These are phyloP conservation scores for Hucho hucho DNA, from an alignment of 2,113 vertebrate species.

Conservation along the genomic window DNA sequence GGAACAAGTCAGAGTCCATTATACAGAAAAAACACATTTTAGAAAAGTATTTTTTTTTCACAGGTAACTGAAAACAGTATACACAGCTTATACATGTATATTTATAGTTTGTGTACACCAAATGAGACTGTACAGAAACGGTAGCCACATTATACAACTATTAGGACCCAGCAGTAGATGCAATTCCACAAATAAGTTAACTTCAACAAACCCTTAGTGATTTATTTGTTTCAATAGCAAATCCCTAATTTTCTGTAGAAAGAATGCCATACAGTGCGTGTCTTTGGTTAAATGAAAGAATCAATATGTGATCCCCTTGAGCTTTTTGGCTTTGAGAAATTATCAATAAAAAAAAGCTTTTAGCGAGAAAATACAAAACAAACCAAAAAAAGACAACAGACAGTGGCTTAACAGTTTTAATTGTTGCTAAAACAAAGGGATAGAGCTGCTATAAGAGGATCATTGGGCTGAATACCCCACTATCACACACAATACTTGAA, in stretches of 20 bases:
- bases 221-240: no score
- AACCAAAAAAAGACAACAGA: constrained; percentile 39
- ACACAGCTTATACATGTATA: not conserved
- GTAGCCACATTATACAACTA: no score
- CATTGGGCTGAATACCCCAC: constrained; percentile 49
- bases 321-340: constrained; percentile 56
- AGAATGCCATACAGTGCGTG: not conserved
- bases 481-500: constrained; percentile 52
- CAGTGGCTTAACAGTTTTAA: constrained; percentile 61
- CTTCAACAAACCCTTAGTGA: no score
- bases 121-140: no score
- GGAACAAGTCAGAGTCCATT: not conserved
- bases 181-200: no score
- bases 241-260: no score
- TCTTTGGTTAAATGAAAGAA: not conserved
- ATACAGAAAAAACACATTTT: not conserved
- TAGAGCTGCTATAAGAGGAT: constrained; percentile 58
- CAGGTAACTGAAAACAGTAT: not conserved
- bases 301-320: constrained; percentile 46
- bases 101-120: no score
- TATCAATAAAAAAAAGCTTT: constrained; percentile 43
- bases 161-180: no score
- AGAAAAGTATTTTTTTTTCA: not conserved
- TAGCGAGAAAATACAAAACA: not conserved
- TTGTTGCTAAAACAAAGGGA: constrained; percentile 66